Base-by-base conservation (phyloP, 2,797 vertebrate species). In the Taenioides sp. region DNA sequence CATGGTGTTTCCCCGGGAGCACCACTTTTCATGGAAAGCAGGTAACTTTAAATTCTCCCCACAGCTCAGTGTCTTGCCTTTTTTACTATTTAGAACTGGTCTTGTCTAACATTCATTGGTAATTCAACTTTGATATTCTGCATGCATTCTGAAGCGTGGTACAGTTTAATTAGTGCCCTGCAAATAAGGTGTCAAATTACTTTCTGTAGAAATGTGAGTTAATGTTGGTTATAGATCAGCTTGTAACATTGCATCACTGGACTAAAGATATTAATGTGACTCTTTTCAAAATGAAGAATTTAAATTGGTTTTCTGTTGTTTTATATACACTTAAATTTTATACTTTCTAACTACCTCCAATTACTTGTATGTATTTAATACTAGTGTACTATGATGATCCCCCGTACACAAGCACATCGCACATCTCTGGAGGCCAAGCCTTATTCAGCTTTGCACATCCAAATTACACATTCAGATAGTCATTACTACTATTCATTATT, bases 1-100 rank as follows among this genome's bases (percentile, higher is more conserved):
- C 90, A 82, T 95, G 71, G 92, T 94, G 83, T 92, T 93, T 87
- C 92, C 91, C 58, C 95, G 92, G 82, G 93, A 95, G 73, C 93
- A 93, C 73, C 94, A 94, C 47, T 99, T 97, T 89, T 89, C 94
- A 59, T 99, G 98, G 98, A 98, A 95, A 95, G 91, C 96, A 95
- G 97, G 98, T 99, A 96, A 90, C 90, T 62, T 52, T 22, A 11
- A 66, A 28, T 22, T 22, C 20, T 62, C 31, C 2, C 34, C 52
- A 55, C 20, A 20, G 6, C 18, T 20, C n/a, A 55, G 22, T 9
- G 3, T 22, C 54, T 57, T 1, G 9, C 10, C 54, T 57, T 57
- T 57, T 11, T 23, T 14, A 11, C 54, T 57, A 5, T 23, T 55
- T 67, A 23, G 11, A 25, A 16, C 23, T 58, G 9, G 50, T 54